These are phyloP conservation scores for Megalops atlanticus DNA, from an alignment of 2,113 vertebrate species.

Conservation along the genomic window DNA sequence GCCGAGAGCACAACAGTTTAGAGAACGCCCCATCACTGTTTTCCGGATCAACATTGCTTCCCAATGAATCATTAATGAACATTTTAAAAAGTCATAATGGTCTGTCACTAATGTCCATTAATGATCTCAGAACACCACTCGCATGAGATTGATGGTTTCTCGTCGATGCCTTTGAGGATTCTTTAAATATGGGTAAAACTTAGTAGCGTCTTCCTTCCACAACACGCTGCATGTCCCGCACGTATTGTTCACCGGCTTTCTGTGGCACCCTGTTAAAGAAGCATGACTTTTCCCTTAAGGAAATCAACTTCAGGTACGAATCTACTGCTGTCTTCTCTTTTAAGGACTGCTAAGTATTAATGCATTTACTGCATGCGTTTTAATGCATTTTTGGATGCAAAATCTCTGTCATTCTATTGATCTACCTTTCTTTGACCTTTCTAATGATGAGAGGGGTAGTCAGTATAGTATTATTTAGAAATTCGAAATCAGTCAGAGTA, in stretches of 20 bases:
- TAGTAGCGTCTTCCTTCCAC: slow-evolving; percentile 73
- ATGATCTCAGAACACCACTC: slow-evolving; percentile 91
- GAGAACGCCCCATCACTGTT: slow-evolving; percentile 58
- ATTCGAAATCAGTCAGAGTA: neutral
- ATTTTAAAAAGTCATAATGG: slow-evolving; percentile 93
- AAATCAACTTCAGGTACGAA: slow-evolving; percentile 94
- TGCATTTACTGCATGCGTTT: too few species aligned
- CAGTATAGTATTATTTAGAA: too few species aligned
- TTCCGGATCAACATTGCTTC: slow-evolving; percentile 83
- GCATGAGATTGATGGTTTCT: slow-evolving; percentile 87
- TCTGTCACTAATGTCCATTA: slow-evolving; percentile 97
- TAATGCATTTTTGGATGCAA: neutral
- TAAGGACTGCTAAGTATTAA: neutral
- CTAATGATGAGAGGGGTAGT: neutral
- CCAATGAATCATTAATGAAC: slow-evolving; percentile 98
- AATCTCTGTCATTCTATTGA: too few species aligned
- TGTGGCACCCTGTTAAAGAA: slow-evolving; percentile 62
- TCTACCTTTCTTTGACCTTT: neutral
- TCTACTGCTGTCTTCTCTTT: slow-evolving; percentile 45
- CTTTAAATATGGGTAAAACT: slow-evolving; percentile 91
- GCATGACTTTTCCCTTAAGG: slow-evolving; percentile 90
- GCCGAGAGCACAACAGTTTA: slow-evolving; percentile 46
- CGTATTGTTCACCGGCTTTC: slow-evolving; percentile 51
- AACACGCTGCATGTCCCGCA: slow-evolving; percentile 69
- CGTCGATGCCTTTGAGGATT: slow-evolving; percentile 85